These are phyloP conservation scores for Andrena hattorfiana DNA, from an alignment of 2,888 invertebrate genomes.

Conservation along the genomic window DNA sequence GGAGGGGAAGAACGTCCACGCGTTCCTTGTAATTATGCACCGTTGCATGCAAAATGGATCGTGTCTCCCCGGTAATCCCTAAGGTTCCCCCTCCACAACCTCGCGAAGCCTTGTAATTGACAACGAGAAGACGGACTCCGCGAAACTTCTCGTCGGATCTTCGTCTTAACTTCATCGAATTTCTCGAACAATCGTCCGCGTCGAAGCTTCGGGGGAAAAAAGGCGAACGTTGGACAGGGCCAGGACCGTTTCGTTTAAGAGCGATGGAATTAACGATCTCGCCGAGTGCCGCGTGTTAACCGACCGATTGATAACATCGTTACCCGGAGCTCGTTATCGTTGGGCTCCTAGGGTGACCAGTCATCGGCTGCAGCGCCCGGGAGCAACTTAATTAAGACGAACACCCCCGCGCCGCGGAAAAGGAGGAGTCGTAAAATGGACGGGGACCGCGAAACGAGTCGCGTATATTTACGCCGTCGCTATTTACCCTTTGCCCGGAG, in stretches of 20 bases:
- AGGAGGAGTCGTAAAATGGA: constrained; percentile 30
- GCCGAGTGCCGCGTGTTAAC: constrained; percentile 14
- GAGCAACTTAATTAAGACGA: constrained; percentile 43
- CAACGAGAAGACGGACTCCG: not conserved
- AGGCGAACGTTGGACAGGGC: not conserved
- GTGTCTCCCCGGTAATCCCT: not conserved
- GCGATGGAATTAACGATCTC: not conserved
- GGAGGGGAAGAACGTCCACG: constrained; percentile 3
- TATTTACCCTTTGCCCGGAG: constrained; percentile 73
- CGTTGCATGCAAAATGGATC: constrained; percentile 17
- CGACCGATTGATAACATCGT: constrained; percentile 20
- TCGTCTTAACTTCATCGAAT: not conserved
- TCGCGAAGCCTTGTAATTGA: constrained; percentile 9
- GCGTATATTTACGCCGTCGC: constrained; percentile 68
- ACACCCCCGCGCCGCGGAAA: constrained; percentile 21
- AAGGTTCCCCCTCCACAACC: not conserved
- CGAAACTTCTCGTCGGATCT: not conserved
- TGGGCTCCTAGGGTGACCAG: not conserved
- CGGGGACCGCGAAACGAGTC: constrained; percentile 4
- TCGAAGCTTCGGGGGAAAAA: not conserved
- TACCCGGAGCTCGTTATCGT: constrained; percentile 27
- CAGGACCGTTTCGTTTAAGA: not conserved
- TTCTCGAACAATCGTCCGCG: not conserved
- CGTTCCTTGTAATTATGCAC: constrained; percentile 38
- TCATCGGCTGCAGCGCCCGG: constrained; percentile 5